Evolutionary conservation across 2,113 vertebrate genomes (phyloP).

Genomic region (Megalops atlanticus): DNA sequence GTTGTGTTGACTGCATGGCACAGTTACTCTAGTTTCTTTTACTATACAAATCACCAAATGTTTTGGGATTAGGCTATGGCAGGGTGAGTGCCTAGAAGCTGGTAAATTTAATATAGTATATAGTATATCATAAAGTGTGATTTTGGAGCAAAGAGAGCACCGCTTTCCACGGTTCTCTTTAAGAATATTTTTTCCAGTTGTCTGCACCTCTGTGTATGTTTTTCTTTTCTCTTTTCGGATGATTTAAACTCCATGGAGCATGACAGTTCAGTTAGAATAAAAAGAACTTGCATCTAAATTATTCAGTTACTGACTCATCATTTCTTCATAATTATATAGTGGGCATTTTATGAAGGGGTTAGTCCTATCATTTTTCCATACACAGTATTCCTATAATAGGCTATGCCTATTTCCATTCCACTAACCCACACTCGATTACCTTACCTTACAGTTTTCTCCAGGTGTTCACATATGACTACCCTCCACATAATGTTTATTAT

Average conservation of each 20-base stretch:
- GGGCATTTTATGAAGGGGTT: not conserved
- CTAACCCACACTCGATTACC: no score
- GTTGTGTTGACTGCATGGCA: not conserved
- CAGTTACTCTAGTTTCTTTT: no score
- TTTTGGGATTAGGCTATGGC: no score
- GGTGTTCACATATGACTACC: no score
- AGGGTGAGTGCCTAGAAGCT: not conserved
- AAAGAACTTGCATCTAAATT: no score
- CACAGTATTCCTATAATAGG: not conserved
- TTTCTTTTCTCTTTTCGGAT: not conserved
- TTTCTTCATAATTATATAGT: not conserved
- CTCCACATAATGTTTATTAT: no score
- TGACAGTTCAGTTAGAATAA: no score
- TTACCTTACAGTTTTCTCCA: no score
- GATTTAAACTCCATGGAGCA: no score
- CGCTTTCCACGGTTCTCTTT: not conserved
- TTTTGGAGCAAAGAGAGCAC: not conserved
- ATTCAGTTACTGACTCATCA: not conserved
- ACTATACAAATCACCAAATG: no score
- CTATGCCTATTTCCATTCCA: no score
- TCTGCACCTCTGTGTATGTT: not conserved
- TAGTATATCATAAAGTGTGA: not conserved
- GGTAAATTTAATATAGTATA: not conserved
- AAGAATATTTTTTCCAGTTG: not conserved
- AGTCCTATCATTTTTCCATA: not conserved